These are phyloP conservation scores for Meteorus sp. DNA, from an alignment of 1,140 invertebrate species.

Conservation along the genomic window DNA sequence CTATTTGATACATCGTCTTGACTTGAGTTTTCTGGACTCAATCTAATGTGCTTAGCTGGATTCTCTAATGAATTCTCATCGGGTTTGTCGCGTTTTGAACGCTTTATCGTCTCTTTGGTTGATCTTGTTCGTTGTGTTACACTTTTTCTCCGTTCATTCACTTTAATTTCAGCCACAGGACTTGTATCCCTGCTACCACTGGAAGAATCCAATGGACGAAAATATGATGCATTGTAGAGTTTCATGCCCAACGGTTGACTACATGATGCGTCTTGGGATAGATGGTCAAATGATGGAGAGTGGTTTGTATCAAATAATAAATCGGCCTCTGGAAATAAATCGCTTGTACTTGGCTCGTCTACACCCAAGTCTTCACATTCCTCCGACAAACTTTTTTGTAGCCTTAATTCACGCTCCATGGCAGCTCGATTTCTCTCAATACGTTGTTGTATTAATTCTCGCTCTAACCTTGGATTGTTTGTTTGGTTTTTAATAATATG, in stretches of 20 bases:
- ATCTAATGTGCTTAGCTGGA: constrained; percentile 42
- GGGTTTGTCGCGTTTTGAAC: constrained; percentile 38
- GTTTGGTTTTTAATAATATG: constrained; percentile 23
- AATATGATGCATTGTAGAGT: constrained; percentile 41
- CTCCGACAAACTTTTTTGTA: constrained; percentile 73
- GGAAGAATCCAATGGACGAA: constrained; percentile 52
- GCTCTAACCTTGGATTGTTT: constrained; percentile 40
- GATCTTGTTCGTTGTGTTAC: constrained; percentile 39
- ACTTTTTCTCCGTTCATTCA: constrained; percentile 45
- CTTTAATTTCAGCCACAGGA: constrained; percentile 41
- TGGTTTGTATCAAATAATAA: constrained; percentile 66
- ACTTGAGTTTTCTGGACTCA: constrained; percentile 48
- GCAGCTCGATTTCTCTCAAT: constrained; percentile 58
- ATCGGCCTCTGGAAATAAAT: constrained; percentile 76
- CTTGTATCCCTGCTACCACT: constrained; percentile 52
- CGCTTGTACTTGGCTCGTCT: constrained; percentile 75
- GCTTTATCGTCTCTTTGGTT: constrained; percentile 39
- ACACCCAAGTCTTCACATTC: constrained; percentile 78
- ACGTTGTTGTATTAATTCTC: constrained; percentile 46
- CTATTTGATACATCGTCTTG: constrained; percentile 53
- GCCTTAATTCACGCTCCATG: constrained; percentile 62
- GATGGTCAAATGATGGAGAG: constrained; percentile 56
- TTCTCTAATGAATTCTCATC: constrained; percentile 34
- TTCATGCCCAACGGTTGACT: constrained; percentile 50
- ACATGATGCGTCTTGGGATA: constrained; percentile 53